A percentile compares a stretch with the other conserved stretches of the same genome.
Evolutionary conservation across 2,797 vertebrate genomes (phyloP).

Genomic region (Bradypodion pumilum): DNA sequence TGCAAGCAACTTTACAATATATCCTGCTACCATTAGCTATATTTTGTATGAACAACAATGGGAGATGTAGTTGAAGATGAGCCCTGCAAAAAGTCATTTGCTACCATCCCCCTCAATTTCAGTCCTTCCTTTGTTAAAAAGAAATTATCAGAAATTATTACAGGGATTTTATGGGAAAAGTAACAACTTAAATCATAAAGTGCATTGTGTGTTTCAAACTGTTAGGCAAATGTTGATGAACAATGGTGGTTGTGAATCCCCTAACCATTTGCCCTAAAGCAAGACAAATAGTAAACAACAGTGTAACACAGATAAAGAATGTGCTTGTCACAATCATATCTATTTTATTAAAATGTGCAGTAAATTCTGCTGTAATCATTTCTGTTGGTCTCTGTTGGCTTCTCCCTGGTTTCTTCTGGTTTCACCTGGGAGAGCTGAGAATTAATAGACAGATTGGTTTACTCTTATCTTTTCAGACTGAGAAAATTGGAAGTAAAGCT

Average conservation of each 20-base stretch:
- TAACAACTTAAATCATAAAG: background rate
- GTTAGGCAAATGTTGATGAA: background rate
- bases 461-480: constrained; percentile 31
- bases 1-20: background rate
- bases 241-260: background rate
- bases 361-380: constrained; percentile 17
- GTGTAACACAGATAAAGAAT: background rate
- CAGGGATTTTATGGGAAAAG: background rate
- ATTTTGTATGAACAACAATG: background rate
- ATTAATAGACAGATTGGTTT: constrained; percentile 25
- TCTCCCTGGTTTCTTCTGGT: constrained; percentile 26
- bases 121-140: background rate
- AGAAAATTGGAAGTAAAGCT: constrained; percentile 43
- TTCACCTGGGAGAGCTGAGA: constrained; percentile 28
- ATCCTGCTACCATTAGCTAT: no score
- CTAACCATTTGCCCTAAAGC: background rate
- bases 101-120: background rate
- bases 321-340: background rate
- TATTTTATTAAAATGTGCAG: background rate
- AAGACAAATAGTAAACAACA: constrained; percentile 8
- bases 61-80: background rate
- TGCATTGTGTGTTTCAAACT: background rate
- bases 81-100: background rate
- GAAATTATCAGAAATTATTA: background rate
- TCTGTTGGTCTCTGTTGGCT: constrained; percentile 17